These are phyloP conservation scores for Lutraria rhynchaena DNA, from an alignment of 1,140 invertebrate genomes.

Conservation along the genomic window DNA sequence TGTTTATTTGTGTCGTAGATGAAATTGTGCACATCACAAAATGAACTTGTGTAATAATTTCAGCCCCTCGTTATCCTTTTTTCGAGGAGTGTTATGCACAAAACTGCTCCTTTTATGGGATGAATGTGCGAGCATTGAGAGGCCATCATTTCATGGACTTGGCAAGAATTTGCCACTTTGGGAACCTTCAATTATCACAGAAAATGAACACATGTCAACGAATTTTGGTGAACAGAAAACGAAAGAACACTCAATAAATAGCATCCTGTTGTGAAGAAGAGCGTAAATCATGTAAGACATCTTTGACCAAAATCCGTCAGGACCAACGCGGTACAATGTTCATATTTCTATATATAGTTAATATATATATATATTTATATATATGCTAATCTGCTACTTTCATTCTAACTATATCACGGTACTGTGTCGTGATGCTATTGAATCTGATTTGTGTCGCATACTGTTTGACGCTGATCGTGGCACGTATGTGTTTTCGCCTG, in stretches of 20 bases:
- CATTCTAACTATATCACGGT: constrained; percentile 50
- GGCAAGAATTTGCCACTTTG: not conserved
- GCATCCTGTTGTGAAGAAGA: not conserved
- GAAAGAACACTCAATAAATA: not conserved
- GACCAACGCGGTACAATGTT: not conserved
- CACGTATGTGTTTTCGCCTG: constrained; percentile 60
- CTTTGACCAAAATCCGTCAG: not conserved
- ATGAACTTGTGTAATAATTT: too few relatives aligned
- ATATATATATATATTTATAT: constrained; percentile 3
- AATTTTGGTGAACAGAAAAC: constrained; percentile 4
- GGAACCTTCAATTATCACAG: constrained; percentile 23
- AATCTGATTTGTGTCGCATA: constrained; percentile 55
- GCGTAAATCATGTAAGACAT: not conserved
- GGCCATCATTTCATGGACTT: not conserved
- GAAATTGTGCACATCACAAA: too few relatives aligned
- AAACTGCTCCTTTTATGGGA: too few relatives aligned
- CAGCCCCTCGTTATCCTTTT: too few relatives aligned
- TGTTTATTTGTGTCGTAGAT: too few relatives aligned
- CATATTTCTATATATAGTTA: constrained; percentile 1
- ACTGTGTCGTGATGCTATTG: constrained; percentile 47
- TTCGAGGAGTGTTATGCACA: too few relatives aligned
- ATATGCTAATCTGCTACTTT: constrained; percentile 22
- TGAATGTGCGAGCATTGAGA: not conserved
- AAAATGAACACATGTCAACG: constrained; percentile 45
- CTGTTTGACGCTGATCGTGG: constrained; percentile 39